Percentiles rank a stretch among this genome's conserved stretches.
Conservation (phyloP, 53 echinoderm and acorn worm genomes). For the Echinometra lucunter region DNA sequence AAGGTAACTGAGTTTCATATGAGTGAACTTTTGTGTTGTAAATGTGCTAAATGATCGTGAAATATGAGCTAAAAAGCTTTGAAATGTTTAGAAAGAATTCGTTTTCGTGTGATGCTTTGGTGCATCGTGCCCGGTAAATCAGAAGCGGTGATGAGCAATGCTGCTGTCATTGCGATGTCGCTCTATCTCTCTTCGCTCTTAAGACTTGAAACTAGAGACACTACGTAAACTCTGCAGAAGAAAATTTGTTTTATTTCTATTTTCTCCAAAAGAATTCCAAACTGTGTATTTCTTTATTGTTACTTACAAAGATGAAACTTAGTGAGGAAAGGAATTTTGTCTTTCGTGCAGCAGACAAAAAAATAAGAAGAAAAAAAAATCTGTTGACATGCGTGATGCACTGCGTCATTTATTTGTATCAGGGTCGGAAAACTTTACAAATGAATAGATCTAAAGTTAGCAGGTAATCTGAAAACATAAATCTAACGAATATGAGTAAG, state of each 20-base stretch:
- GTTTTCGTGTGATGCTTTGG: not conserved
- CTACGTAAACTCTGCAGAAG: not conserved
- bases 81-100: not conserved
- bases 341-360: not conserved
- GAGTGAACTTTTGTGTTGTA: not conserved
- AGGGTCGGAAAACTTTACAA: no score
- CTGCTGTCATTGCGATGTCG: not conserved
- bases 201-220: not conserved
- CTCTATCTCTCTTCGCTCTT: not conserved
- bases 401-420: not conserved
- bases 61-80: not conserved
- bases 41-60: not conserved
- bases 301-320: no score
- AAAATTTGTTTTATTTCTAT: not conserved
- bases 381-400: not conserved
- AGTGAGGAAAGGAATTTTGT: not conserved
- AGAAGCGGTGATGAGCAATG: constrained; percentile 40
- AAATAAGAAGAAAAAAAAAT: not conserved
- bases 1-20: not conserved
- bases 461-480: no score
- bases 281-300: not conserved
- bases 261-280: not conserved
- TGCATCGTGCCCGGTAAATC: constrained; percentile 2
- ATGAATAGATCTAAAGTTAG: no score
- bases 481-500: no score